phyloP scores from a whole-genome alignment of 2,113 vertebrate genomes.

The Vidua macroura region DNA sequence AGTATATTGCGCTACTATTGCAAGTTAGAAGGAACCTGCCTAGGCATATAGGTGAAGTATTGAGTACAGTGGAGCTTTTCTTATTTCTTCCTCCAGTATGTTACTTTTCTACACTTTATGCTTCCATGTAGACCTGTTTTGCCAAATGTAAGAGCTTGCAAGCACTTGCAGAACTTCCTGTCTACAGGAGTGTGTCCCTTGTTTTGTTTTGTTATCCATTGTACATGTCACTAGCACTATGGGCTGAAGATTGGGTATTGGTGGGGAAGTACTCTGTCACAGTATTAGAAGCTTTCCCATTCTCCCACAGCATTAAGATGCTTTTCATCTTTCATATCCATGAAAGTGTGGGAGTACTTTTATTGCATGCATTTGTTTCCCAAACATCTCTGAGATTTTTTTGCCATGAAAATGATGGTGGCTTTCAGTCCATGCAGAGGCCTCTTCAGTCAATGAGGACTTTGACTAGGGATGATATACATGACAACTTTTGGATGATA shows the following conservation, averaged over 20 bases:
- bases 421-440: neutral
- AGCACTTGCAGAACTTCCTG: neutral
- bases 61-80: neutral
- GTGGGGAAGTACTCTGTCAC: neutral
- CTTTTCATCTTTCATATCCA: neutral
- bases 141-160: neutral
- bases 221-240: neutral
- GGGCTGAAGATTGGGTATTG: neutral
- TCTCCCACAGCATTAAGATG: neutral
- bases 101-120: neutral
- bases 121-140: neutral
- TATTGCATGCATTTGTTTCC: neutral
- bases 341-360: neutral
- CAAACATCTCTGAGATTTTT: neutral
- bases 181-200: neutral
- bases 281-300: neutral
- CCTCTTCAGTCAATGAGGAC: neutral
- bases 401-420: neutral
- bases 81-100: neutral
- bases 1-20: neutral
- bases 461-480: neutral
- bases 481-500: neutral
- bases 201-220: neutral
- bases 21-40: neutral
- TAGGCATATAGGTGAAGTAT: neutral